Evolutionary conservation across 1,140 invertebrate genomes (phyloP), one percentile per base, ranked within the genome.

Genomic region (Gonatopus flavifemur): DNA sequence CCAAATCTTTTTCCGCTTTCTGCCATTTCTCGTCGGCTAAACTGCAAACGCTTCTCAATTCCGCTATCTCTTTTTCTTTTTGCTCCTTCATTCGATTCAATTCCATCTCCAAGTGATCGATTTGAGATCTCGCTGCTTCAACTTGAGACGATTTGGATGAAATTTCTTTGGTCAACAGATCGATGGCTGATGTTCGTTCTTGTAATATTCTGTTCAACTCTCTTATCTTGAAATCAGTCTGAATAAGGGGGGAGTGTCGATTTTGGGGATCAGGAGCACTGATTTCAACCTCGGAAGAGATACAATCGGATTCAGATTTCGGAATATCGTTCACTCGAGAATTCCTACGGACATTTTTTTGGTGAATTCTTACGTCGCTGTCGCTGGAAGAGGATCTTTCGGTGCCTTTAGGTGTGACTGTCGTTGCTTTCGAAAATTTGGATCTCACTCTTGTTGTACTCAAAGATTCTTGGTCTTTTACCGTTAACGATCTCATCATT

Each of bases 131-230:
- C 32, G 46, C 13, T 2, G 35, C 16, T 36, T 60, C 45, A 28
- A 62, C 52, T 31, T 70, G 62, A 0, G 42, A 35, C 18, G 44
- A 56, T 40, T 69, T 63, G 1, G 42, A 16, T 12, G 38, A 51
- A 2, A 71, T 43, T 45, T 75, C 64, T 13, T 37, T 43, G 15
- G 61, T 69, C 31, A 75, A 51, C 0, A 52, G 7, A 50, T 69
- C 65, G 10, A 73, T 72, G 7, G 55, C 45, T 1, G 38, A 35
- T 3, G 60, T 52, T 33, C 65, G 60, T 3, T 75, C 72, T 12
- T 67, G 62, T 28, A 73, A 43, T 24, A 73, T 66, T 20, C 41
- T 8, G 60, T 71, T 66, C 10, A 75, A 35, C 33, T 64, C 66
- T 19, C 52, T 43, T 20, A 72, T 70, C 42, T 65, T 70, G 21